Percentiles rank a stretch among this genome's conserved stretches.
phyloP scores from a whole-genome alignment of 2,888 invertebrate species.

The Drosophila nr. medialis region DNA sequence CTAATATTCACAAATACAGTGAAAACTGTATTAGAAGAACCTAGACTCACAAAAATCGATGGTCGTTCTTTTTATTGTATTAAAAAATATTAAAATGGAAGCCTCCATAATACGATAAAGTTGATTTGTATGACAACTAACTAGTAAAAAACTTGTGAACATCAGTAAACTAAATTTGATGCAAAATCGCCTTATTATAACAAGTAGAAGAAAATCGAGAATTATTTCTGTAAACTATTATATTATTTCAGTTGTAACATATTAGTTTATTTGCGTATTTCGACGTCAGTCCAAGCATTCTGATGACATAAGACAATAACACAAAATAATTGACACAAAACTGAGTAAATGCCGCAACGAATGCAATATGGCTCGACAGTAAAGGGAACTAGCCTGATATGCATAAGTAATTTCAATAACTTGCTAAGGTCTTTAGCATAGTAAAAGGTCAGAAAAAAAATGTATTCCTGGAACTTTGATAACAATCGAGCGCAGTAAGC shows the following conservation, averaged over 20 bases:
- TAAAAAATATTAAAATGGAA: not conserved
- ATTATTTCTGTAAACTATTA: not conserved
- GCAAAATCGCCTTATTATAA: not conserved
- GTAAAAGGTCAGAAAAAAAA: not conserved
- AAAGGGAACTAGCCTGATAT: not conserved
- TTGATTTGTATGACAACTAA: not conserved
- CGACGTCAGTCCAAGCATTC: too few relatives aligned
- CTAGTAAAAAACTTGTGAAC: not conserved
- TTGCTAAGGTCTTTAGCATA: not conserved
- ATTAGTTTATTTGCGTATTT: too few relatives aligned
- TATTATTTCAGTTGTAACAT: too few relatives aligned
- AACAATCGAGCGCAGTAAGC: not conserved
- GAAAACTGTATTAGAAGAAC: not conserved
- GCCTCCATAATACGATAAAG: not conserved
- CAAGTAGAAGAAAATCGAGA: not conserved
- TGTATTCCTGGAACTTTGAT: not conserved
- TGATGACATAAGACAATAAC: too few relatives aligned
- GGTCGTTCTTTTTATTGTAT: not conserved
- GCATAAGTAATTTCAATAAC: not conserved
- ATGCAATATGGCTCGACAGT: not conserved
- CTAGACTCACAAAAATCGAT: not conserved
- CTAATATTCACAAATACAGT: not conserved
- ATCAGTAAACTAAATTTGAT: not conserved
- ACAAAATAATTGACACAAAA: not conserved
- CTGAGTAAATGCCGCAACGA: not conserved